Conservation (phyloP, 1,140 invertebrate genomes). For the Ptiloglossa arizonensis region DNA sequence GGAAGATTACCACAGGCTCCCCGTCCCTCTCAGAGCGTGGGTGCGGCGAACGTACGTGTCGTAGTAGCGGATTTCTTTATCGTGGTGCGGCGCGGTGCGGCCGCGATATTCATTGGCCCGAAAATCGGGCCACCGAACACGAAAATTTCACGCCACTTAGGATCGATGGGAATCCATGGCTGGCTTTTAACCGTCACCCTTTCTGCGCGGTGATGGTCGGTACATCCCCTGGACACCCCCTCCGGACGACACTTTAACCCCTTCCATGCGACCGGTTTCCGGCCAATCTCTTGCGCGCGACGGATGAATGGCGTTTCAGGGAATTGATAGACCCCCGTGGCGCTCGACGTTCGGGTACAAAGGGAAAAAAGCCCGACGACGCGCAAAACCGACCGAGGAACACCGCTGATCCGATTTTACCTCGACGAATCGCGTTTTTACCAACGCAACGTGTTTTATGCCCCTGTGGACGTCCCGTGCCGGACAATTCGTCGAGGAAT, state of each 20-base stretch:
- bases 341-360: conserved; percentile 47
- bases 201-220: conserved; percentile 2
- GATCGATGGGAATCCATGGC: conserved; percentile 53
- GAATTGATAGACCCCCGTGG: conserved; percentile 54
- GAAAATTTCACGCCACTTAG: conserved; percentile 57
- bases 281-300: conserved; percentile 50
- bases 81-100: not conserved
- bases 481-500: too few relatives aligned
- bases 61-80: conserved; percentile 32
- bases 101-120: conserved; percentile 42
- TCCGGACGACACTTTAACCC: conserved; percentile 20
- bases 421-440: not conserved
- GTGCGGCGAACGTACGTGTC: not conserved
- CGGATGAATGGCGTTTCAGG: conserved; percentile 53
- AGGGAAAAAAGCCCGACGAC: conserved; percentile 19
- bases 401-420: conserved; percentile 11
- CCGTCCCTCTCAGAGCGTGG: not conserved
- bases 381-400: not conserved
- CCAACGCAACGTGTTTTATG: too few relatives aligned
- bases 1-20: conserved; percentile 31
- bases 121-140: conserved; percentile 37
- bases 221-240: conserved; percentile 14
- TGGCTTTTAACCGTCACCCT: conserved; percentile 58
- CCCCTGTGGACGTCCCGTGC: too few relatives aligned
- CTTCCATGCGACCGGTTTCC: conserved; percentile 30